phyloP scores from a whole-genome alignment of 2,113 vertebrate species.

The Montifringilla adamsi region DNA sequence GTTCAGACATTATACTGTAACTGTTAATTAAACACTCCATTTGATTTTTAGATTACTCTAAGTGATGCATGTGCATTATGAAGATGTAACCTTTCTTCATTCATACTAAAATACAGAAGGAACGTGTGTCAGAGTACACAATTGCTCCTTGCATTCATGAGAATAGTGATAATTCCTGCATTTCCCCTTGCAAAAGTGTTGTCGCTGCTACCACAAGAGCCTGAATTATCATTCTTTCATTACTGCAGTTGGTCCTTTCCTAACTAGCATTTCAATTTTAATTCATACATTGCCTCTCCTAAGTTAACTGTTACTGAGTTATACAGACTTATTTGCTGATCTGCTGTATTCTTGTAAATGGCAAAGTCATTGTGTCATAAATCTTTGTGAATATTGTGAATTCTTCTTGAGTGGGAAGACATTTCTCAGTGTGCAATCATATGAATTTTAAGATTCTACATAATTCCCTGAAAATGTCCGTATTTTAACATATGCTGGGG shows the following conservation, averaged over 20 bases:
- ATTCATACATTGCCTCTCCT: neutral
- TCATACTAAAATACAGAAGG: slow-evolving; percentile 36
- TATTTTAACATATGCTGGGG: neutral
- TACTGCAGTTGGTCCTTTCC: slow-evolving; percentile 1
- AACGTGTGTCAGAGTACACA: neutral
- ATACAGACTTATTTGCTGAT: slow-evolving; percentile 15
- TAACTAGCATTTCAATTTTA: slow-evolving; percentile 20
- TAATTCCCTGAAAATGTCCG: neutral
- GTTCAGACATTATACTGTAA: slow-evolving; percentile 26
- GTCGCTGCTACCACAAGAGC: neutral
- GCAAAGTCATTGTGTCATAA: slow-evolving; percentile 5
- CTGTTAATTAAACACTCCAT: slow-evolving; percentile 64
- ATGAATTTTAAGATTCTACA: neutral
- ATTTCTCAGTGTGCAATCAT: neutral
- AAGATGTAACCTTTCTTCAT: slow-evolving; percentile 49
- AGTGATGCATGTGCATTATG: slow-evolving; percentile 21
- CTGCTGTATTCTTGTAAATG: slow-evolving; percentile 22
- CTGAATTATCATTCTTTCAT: neutral
- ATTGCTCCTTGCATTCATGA: neutral
- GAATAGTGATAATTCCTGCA: neutral
- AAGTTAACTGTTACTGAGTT: slow-evolving; percentile 1
- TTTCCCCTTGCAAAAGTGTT: neutral
- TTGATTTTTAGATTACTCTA: slow-evolving; percentile 58
- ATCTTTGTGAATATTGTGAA: slow-evolving; percentile 28
- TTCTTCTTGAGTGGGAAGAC: neutral